Evolutionary conservation across 2,113 vertebrate species (phyloP).

Genomic region (Turdus rufiventris): DNA sequence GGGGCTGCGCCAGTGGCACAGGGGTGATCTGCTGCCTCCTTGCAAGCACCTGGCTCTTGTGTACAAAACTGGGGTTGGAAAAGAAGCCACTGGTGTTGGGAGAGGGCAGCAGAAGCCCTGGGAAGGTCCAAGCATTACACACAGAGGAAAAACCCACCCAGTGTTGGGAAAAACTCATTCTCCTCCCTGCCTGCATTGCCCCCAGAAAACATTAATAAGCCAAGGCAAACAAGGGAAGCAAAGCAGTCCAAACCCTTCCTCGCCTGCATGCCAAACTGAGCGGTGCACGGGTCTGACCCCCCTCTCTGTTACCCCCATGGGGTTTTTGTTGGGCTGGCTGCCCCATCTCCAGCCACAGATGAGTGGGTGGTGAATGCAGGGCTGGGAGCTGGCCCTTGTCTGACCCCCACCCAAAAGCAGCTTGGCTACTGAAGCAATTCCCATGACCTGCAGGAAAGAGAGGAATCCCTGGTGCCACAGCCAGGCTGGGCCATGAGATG

Average conservation of each 20-base stretch:
- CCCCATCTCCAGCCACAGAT: background rate
- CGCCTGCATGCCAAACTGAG: background rate
- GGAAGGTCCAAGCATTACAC: background rate
- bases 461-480: too few relatives aligned
- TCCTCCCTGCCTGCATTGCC: background rate
- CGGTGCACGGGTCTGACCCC: accelerated
- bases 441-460: too few relatives aligned
- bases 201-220: too few relatives aligned
- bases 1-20: background rate
- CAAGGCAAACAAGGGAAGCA: background rate
- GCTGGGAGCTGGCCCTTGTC: too few relatives aligned
- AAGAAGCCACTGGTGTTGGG: background rate
- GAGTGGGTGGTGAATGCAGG: too few relatives aligned
- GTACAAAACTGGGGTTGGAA: background rate
- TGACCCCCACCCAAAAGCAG: too few relatives aligned
- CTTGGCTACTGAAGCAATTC: too few relatives aligned
- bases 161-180: background rate
- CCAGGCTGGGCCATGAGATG: too few relatives aligned
- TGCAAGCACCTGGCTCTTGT: background rate
- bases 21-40: background rate
- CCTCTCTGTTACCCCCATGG: background rate
- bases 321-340: background rate
- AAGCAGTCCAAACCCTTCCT: background rate
- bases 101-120: background rate
- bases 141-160: too few relatives aligned